Evolutionary conservation across 2,113 vertebrate species (phyloP).

Genomic region (Ophthalmolycus amberensis): DNA sequence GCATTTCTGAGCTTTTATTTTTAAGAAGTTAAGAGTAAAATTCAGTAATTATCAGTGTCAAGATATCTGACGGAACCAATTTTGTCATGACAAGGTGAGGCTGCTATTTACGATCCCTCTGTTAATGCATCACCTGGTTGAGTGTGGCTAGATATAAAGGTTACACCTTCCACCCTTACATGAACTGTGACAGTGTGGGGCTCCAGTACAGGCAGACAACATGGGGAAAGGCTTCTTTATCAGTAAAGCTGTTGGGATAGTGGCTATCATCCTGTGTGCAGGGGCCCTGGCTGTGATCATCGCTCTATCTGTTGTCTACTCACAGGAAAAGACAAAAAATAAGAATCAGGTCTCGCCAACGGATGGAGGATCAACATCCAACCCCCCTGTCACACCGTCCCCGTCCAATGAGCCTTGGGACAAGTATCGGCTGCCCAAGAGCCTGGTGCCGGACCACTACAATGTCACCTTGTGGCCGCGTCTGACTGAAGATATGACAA

Average conservation of each 20-base stretch:
- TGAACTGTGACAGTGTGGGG: constrained; percentile 15
- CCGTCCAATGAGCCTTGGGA: constrained; percentile 80
- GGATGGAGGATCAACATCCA: constrained; percentile 28
- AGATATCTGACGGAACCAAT: neutral
- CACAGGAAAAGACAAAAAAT: constrained; percentile 87
- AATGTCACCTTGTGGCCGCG: constrained; percentile 84
- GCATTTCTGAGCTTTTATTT: neutral
- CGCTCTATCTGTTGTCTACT: constrained; percentile 89
- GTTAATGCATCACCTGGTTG: constrained; percentile 79
- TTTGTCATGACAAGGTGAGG: neutral
- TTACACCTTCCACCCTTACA: neutral
- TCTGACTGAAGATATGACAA: neutral
- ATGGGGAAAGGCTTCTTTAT: constrained; percentile 95
- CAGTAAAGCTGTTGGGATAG: constrained; percentile 85
- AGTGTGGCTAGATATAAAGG: constrained; percentile 57
- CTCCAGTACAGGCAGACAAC: constrained; percentile 20
- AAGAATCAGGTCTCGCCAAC: constrained; percentile 47
- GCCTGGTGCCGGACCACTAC: constrained; percentile 83
- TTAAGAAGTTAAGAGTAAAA: neutral
- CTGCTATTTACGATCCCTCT: constrained; percentile 32
- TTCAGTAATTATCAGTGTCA: neutral
- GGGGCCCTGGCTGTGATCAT: constrained; percentile 89
- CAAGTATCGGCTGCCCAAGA: constrained; percentile 84
- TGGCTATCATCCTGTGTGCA: constrained; percentile 77
- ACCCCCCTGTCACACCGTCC: constrained; percentile 6